phyloP scores from a whole-genome alignment of 37 sponge, comb jelly and placozoan genomes.

The Spongilla lacustris region DNA sequence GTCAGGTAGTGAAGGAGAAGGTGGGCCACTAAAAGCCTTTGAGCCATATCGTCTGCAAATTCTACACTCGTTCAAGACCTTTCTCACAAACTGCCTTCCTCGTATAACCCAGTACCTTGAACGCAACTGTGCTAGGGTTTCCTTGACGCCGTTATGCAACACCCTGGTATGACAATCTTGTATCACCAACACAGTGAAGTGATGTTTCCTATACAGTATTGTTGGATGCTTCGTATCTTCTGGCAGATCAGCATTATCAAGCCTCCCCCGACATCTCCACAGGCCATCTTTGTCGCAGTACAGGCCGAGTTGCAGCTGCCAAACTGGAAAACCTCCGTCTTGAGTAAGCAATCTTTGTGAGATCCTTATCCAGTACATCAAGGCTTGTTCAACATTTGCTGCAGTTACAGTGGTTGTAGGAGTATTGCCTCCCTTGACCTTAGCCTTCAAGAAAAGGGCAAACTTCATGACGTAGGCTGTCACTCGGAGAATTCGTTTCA shows the following conservation, averaged over 20 bases:
- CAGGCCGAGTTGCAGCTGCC: conserved; percentile 23
- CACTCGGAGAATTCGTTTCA: not conserved
- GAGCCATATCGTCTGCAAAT: conserved; percentile 17
- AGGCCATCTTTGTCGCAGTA: conserved; percentile 12
- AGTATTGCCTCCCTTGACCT: no score
- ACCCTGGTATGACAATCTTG: conserved; percentile 4
- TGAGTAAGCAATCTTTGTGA: not conserved
- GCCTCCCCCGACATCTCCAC: conserved; percentile 21
- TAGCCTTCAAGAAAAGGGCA: not conserved
- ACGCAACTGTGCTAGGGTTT: conserved; percentile 28
- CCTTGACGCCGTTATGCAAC: conserved; percentile 14
- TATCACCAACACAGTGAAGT: conserved; percentile 8
- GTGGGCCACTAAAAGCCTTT: conserved; percentile 19
- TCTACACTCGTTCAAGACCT: conserved; percentile 10
- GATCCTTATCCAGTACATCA: conserved; percentile 2
- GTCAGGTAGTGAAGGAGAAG: no score
- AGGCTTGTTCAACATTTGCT: not conserved
- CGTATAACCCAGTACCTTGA: conserved; percentile 32
- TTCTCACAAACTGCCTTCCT: conserved; percentile 19
- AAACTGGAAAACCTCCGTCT: not conserved
- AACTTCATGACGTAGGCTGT: conserved; percentile 10
- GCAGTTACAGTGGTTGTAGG: not conserved
- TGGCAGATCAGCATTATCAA: conserved; percentile 14
- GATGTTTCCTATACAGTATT: not conserved
- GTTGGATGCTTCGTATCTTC: conserved; percentile 18